Evolutionary conservation across 2,797 vertebrate genomes (phyloP).

Genomic region (Holocentrus rufus): DNA sequence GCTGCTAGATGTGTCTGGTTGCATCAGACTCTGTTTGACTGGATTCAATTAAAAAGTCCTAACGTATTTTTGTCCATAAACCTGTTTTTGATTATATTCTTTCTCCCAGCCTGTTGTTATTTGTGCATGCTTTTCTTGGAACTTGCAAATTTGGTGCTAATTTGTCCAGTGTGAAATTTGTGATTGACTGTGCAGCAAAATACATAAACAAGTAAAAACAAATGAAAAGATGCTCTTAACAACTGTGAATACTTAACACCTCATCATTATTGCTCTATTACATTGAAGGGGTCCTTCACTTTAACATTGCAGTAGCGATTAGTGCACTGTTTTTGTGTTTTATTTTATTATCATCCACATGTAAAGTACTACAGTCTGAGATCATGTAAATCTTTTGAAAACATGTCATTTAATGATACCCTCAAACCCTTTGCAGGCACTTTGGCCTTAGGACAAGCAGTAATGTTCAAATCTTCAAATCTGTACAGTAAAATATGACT

Average conservation of each 20-base stretch:
- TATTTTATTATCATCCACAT: not conserved
- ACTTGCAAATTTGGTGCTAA: not conserved
- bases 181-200: no score
- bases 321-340: not conserved
- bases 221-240: no score
- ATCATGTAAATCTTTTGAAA: not conserved
- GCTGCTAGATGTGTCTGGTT: not conserved
- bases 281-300: no score
- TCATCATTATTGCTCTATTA: no score
- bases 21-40: constrained; percentile 7
- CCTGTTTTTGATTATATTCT: not conserved
- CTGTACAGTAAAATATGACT: constrained; percentile 35
- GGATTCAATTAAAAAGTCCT: constrained; percentile 6
- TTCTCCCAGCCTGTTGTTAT: not conserved
- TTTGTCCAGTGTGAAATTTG: no score
- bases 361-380: not conserved
- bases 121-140: not conserved
- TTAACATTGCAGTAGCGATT: no score
- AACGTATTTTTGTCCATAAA: constrained; percentile 16
- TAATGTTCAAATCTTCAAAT: constrained; percentile 7
- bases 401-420: not conserved
- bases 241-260: no score
- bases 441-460: constrained; percentile 34
- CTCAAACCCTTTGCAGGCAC: not conserved
- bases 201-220: no score